Conservation (phyloP, 2,113 vertebrate genomes). For the Nyctereutes procyonoides region DNA sequence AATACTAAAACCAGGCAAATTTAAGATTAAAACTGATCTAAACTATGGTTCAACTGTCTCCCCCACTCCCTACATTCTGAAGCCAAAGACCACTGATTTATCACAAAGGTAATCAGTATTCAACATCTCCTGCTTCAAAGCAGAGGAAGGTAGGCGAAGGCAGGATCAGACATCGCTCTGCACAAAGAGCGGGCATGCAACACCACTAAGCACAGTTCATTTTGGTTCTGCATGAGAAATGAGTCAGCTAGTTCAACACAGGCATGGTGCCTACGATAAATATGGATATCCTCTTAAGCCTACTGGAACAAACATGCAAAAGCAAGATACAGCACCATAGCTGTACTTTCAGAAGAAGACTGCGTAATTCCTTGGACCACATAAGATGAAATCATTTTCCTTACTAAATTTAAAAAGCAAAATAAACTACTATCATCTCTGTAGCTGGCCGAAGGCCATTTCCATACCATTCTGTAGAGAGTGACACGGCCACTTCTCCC, state of each 20-base stretch:
- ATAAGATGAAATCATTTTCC: neutral
- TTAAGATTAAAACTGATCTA: neutral
- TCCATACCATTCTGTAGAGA: neutral
- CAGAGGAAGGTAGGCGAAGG: neutral
- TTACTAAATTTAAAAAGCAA: slow-evolving; percentile 54
- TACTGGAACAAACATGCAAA: neutral
- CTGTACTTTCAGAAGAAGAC: neutral
- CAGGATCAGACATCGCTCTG: neutral
- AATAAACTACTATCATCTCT: neutral
- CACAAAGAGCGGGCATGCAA: too few species aligned
- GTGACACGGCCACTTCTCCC: neutral
- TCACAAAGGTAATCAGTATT: neutral
- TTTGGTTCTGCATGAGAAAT: neutral
- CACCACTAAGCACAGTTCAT: neutral
- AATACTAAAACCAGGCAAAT: slow-evolving; percentile 25
- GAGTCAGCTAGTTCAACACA: neutral
- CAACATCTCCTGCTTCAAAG: neutral
- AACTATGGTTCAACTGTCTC: neutral
- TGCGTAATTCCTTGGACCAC: neutral
- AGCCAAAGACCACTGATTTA: neutral
- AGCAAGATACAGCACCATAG: neutral
- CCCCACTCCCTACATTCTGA: neutral
- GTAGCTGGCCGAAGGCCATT: neutral
- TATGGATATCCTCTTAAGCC: neutral
- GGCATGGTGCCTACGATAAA: neutral